Conservation (phyloP, 2,113 vertebrate genomes). For the Camarhynchus parvulus region DNA sequence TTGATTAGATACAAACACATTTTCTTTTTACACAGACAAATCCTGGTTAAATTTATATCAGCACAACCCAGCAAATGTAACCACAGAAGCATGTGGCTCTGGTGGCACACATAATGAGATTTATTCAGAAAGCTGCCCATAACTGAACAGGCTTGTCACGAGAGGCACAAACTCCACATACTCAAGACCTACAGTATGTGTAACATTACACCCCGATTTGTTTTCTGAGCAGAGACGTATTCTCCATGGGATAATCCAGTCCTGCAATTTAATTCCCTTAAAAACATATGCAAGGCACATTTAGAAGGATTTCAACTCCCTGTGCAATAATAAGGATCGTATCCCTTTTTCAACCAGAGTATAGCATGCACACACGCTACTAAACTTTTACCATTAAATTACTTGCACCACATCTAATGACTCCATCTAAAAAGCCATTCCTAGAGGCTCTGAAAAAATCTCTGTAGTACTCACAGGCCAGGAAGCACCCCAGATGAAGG, state of each 20-base stretch:
- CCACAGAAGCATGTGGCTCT: background rate
- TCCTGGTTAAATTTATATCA: background rate
- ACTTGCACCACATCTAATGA: background rate
- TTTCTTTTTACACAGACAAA: background rate
- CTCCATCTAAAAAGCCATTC: background rate
- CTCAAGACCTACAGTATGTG: background rate
- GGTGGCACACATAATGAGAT: background rate
- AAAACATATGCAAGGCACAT: constrained; percentile 25
- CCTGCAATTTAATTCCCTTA: background rate
- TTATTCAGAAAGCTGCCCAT: background rate
- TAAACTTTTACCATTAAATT: background rate
- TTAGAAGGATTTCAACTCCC: constrained; percentile 7
- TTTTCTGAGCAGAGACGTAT: background rate
- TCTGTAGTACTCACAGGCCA: constrained; percentile 30
- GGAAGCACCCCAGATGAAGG: background rate
- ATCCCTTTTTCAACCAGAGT: background rate
- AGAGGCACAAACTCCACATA: background rate
- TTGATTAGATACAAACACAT: background rate
- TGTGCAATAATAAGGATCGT: background rate
- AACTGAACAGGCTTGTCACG: background rate
- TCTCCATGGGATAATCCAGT: background rate
- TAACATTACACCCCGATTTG: background rate
- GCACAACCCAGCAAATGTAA: background rate
- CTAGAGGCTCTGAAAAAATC: background rate
- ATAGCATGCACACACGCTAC: background rate